These are phyloP conservation scores for Mormyrops attenuatus DNA, from an alignment of 2,797 vertebrate species.

Conservation along the genomic window DNA sequence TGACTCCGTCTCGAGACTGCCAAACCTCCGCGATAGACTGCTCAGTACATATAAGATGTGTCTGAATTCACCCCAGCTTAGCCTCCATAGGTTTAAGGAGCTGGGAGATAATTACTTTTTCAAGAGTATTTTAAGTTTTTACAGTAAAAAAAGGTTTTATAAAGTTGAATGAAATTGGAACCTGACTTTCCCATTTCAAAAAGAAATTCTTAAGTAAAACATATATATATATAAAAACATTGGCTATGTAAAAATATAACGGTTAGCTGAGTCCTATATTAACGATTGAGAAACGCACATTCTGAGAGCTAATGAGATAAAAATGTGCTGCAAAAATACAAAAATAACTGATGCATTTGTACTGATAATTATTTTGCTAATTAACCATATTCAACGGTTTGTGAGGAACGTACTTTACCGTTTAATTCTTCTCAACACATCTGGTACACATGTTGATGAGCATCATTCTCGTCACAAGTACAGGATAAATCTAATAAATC, in stretches of 20 bases:
- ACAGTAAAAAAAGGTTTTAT: constrained; percentile 8
- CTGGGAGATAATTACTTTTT: constrained; percentile 18
- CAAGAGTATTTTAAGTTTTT: constrained; percentile 29
- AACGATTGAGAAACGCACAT: background rate
- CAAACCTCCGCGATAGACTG: constrained; percentile 37
- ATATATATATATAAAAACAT: background rate
- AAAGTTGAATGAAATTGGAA: background rate
- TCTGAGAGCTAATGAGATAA: background rate
- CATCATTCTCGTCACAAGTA: background rate
- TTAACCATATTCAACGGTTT: background rate
- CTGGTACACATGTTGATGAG: background rate
- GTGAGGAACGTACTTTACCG: background rate
- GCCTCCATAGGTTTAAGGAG: constrained; percentile 38
- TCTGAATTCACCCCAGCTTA: constrained; percentile 41
- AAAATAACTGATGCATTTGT: background rate
- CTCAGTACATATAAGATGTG: constrained; percentile 54
- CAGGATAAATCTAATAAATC: background rate
- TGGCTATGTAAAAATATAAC: background rate
- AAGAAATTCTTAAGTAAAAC: background rate
- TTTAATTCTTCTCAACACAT: background rate
- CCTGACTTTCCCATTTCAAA: background rate
- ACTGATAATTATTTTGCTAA: background rate
- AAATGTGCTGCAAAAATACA: background rate
- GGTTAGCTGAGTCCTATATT: background rate
- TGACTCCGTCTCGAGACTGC: background rate